Conservation (phyloP, 2,797 vertebrate genomes). For the Cephalopachus bancanus region DNA sequence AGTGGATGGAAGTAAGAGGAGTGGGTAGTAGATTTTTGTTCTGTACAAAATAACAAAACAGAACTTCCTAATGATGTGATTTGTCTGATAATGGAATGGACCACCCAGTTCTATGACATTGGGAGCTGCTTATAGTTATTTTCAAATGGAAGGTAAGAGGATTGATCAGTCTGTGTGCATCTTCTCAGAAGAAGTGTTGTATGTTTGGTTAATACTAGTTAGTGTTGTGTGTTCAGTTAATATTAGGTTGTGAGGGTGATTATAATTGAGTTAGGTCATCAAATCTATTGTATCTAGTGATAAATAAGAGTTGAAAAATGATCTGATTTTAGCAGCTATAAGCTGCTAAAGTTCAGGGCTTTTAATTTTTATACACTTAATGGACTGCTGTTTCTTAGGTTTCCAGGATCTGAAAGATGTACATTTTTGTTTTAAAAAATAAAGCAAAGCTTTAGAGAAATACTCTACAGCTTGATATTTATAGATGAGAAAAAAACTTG, state of each 20-base stretch:
- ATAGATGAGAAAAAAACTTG: slow-evolving; percentile 20
- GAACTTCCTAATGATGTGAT: neutral
- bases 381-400: neutral
- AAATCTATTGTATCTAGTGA: neutral
- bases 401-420: neutral
- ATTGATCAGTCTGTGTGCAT: neutral
- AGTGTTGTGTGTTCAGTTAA: neutral
- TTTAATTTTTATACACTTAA: neutral
- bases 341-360: neutral
- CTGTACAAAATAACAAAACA: neutral
- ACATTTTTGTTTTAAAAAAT: slow-evolving; percentile 35
- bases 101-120: neutral
- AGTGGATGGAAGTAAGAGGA: neutral
- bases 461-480: slow-evolving; percentile 22
- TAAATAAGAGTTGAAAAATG: neutral
- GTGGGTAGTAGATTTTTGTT: slow-evolving; percentile 17
- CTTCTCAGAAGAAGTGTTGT: slow-evolving; percentile 4
- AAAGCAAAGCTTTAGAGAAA: slow-evolving; percentile 20
- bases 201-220: neutral
- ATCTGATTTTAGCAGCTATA: neutral
- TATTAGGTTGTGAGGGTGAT: slow-evolving; percentile 1
- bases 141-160: slow-evolving; percentile 14
- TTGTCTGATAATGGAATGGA: slow-evolving; percentile 38
- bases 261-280: neutral
- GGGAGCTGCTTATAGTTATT: neutral